phyloP scores from a whole-genome alignment of 2,888 invertebrate species.

The Ceramica pisi region DNA sequence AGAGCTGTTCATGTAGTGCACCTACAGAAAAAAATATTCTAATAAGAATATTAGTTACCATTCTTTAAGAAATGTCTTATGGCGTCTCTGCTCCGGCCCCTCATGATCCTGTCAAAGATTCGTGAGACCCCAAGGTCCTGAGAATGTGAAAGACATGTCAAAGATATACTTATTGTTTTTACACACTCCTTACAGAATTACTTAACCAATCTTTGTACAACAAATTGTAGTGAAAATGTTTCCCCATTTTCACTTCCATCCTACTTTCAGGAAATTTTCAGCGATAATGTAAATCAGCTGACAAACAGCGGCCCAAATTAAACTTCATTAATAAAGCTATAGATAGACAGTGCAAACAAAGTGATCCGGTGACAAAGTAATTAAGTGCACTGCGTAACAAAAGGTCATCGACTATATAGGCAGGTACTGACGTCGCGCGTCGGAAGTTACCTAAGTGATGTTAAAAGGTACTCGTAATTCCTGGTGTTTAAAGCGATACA shows the following conservation, averaged over 20 bases:
- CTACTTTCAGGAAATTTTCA: background rate
- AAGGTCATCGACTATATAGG: slow-evolving; percentile 58
- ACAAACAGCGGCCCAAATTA: slow-evolving; percentile 32
- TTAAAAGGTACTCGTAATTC: slow-evolving; percentile 74
- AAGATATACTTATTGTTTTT: too few species aligned
- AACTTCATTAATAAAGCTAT: slow-evolving; percentile 15
- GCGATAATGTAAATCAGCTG: slow-evolving; percentile 25
- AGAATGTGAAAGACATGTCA: too few species aligned
- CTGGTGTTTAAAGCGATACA: slow-evolving; percentile 61
- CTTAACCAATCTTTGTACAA: background rate
- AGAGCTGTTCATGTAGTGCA: too few species aligned
- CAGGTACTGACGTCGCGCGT: slow-evolving; percentile 9
- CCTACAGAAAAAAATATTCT: too few species aligned
- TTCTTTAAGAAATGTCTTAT: too few species aligned
- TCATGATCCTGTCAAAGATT: too few species aligned
- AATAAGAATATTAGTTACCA: too few species aligned
- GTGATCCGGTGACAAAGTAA: slow-evolving; percentile 51
- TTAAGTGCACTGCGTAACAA: slow-evolving; percentile 59
- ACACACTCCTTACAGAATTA: too few species aligned
- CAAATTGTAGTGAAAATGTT: background rate
- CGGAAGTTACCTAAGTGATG: slow-evolving; percentile 79
- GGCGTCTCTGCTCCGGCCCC: too few species aligned
- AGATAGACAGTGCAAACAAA: slow-evolving; percentile 33
- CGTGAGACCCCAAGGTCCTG: too few species aligned
- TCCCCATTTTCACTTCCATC: background rate